Evolutionary conservation across 2,888 invertebrate genomes (phyloP).

Genomic region (Exephanes ischioxanthus): DNA sequence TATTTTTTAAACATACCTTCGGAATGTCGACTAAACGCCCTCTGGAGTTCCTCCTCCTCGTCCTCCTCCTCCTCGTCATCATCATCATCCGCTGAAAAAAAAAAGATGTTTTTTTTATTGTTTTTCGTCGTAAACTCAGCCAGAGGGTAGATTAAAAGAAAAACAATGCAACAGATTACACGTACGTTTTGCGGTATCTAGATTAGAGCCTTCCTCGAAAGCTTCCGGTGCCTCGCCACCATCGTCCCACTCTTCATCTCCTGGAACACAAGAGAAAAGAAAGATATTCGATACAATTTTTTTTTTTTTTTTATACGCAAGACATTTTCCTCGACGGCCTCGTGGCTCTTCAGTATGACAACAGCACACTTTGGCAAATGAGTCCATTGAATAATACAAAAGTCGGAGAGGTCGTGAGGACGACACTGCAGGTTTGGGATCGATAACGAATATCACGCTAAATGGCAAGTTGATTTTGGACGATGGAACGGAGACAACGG

Average conservation of each 20-base stretch:
- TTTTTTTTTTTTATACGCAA: background rate
- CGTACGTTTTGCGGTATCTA: conserved; percentile 78
- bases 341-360: background rate
- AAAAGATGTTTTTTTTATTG: background rate
- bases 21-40: conserved; percentile 78
- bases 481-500: conserved; percentile 14
- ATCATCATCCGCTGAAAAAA: conserved; percentile 70
- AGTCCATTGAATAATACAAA: conserved; percentile 5
- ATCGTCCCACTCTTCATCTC: conserved; percentile 83
- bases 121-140: background rate
- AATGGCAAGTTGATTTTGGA: conserved; percentile 34
- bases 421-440: conserved; percentile 25
- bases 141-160: background rate
- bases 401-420: conserved; percentile 10
- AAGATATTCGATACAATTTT: no score
- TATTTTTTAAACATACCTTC: conserved; percentile 73
- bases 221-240: conserved; percentile 77
- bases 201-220: conserved; percentile 78
- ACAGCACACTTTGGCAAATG: conserved; percentile 10
- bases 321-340: background rate
- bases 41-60: conserved; percentile 78
- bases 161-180: conserved; percentile 26
- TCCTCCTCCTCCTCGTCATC: conserved; percentile 78
- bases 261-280: conserved; percentile 72
- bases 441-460: conserved; percentile 44